Percentiles rank a stretch among this genome's conserved stretches.
Evolutionary conservation across 2,797 vertebrate species (phyloP).

Genomic region (Schizothorax lantsangensis): DNA sequence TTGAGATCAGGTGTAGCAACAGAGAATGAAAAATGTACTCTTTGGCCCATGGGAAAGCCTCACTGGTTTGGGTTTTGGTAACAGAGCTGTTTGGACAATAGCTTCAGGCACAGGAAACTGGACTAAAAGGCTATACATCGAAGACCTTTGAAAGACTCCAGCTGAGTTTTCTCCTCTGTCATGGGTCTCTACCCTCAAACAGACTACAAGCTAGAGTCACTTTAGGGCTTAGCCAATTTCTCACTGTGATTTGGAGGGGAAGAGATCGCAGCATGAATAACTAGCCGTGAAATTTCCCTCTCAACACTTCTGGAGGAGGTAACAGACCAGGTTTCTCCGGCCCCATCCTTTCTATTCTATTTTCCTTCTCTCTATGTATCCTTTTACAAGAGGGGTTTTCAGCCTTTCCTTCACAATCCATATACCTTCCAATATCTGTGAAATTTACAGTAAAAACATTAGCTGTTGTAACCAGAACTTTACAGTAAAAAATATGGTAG

Average conservation of each 20-base stretch:
- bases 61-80: background rate
- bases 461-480: background rate
- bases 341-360: conserved; percentile 16
- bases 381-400: conserved; percentile 5
- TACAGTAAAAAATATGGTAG: background rate
- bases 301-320: conserved; percentile 58
- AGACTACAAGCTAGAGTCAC: conserved; percentile 75
- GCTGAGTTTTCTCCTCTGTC: conserved; percentile 70
- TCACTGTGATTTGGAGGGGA: conserved; percentile 70
- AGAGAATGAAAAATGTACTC: background rate
- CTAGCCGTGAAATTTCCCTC: conserved; percentile 44
- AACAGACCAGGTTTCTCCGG: conserved; percentile 51
- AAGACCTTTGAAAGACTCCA: conserved; percentile 68
- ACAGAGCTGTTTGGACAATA: conserved; percentile 24
- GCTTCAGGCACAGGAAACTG: conserved; percentile 24
- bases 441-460: background rate
- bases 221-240: conserved; percentile 75
- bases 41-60: background rate
- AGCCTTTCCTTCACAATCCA: background rate
- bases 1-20: background rate
- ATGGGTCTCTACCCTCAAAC: conserved; percentile 76
- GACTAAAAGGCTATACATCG: conserved; percentile 14
- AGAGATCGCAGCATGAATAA: conserved; percentile 72
- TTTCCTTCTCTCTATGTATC: background rate
- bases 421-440: background rate